Base-by-base conservation (phyloP, 2,888 invertebrate genomes). In the Subacronicta megacephala region DNA sequence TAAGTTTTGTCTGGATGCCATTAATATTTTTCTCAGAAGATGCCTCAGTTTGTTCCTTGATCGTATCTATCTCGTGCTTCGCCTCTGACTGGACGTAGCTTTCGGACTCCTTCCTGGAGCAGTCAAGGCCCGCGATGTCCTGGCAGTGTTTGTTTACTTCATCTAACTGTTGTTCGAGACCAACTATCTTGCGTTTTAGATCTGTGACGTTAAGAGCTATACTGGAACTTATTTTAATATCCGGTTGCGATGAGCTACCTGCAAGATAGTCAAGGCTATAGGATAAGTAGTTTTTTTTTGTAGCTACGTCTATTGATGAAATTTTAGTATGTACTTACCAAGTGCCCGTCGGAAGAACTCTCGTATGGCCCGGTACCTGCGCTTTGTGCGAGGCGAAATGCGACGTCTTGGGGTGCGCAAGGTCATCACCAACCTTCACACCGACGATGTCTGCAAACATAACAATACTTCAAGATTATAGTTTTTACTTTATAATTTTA, bases 371-470 rank as follows among this genome's bases (percentile, higher is more conserved):
- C 86, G 83, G 68, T 85, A 93, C 59, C 85, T 87, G 51, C 82
- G 87, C 72, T 83, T 89, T 62, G 93, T 88, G 40, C 90, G 89
- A 37, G 92, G 91, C 37, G 93, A 93, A 61, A 92, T 90, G 37
- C 90, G 90, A 45, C 93, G 93, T 23, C 90, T 89, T 17, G 91
- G 89, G 17, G 90, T 89, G 45, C 88, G 88, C 58, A 91, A 81
- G 71, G 82, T 86, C 93, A 93, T 93, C 67, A 83, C 89, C 80
- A 53, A 65, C 61, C 57, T 50, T 75, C 65, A 69, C 72, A 60
- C 61, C 54, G 13, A 49, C 49, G 67, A 67, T 67, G 55, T 59
- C 80, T 75, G 58, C 7, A 5, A 54, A 56, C 23, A 45, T 69
- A 47, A 35, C n/a, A 16, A 7, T 13, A 18, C 31, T 1, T 7